Percentiles rank a stretch among this genome's conserved stretches.
Evolutionary conservation across 2,113 vertebrate species (phyloP).

Genomic region (Forbesichthys agassizii): DNA sequence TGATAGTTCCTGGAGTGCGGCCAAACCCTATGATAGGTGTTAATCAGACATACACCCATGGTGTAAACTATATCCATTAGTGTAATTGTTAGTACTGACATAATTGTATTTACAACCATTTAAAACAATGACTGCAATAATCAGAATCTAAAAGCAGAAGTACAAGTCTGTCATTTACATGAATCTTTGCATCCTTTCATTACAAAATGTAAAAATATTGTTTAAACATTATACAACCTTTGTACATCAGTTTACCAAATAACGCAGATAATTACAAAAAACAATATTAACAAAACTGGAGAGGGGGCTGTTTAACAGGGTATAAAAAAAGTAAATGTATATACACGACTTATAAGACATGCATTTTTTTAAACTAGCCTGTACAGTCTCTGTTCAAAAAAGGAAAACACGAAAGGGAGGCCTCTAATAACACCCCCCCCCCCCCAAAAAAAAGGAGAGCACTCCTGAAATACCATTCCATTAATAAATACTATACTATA

Average conservation of each 20-base stretch:
- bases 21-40: background rate
- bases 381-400: constrained; percentile 45
- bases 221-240: constrained; percentile 67
- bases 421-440: constrained; percentile 17
- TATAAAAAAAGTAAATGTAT: constrained; percentile 26
- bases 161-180: constrained; percentile 56
- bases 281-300: constrained; percentile 28
- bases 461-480: constrained; percentile 52
- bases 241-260: constrained; percentile 57
- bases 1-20: background rate
- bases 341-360: constrained; percentile 66
- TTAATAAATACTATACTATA: constrained; percentile 78
- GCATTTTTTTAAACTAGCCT: constrained; percentile 52
- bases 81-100: constrained; percentile 57
- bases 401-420: constrained; percentile 12
- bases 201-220: constrained; percentile 71
- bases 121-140: constrained; percentile 84
- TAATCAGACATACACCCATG: background rate
- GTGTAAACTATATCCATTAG: constrained; percentile 16
- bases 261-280: constrained; percentile 43
- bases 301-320: constrained; percentile 21
- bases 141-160: constrained; percentile 54
- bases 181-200: constrained; percentile 40
- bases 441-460: constrained; percentile 26
- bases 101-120: constrained; percentile 79